Percentiles rank a stretch among this genome's conserved stretches.
Conservation (phyloP, 2,113 vertebrate genomes). For the Pachyramphus minor region DNA sequence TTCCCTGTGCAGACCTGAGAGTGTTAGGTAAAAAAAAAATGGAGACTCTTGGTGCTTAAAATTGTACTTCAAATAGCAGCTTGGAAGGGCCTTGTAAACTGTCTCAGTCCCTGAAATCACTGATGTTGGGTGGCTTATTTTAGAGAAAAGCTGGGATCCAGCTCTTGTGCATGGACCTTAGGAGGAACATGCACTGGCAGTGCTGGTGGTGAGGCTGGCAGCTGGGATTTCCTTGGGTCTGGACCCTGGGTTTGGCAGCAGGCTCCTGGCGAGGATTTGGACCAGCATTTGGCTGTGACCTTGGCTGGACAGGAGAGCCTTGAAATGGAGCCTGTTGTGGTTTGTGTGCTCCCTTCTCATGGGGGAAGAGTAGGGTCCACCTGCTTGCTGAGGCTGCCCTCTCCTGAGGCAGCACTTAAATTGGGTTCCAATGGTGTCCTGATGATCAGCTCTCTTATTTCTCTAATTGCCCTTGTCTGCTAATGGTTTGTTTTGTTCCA, state of each 20-base stretch:
- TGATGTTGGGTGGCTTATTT: background rate
- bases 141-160: background rate
- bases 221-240: background rate
- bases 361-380: background rate
- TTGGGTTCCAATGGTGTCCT: accelerated
- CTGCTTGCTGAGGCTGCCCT: background rate
- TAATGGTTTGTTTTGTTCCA: background rate
- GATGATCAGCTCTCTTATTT: background rate
- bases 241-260: background rate
- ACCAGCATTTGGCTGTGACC: no score
- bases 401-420: background rate
- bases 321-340: background rate
- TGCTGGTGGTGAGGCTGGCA: background rate
- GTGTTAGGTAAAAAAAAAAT: background rate
- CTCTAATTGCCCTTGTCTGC: background rate
- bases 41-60: background rate
- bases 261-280: background rate
- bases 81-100: background rate
- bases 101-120: background rate
- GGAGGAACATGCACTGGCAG: background rate
- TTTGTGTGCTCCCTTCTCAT: accelerated
- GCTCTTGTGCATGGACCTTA: background rate
- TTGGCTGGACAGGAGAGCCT: background rate
- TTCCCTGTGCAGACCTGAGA: background rate
- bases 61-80: accelerated